Evolutionary conservation across 1,140 invertebrate species (phyloP), one percentile per base, ranked within the genome.

Genomic region (Protaetia brevitarsis): DNA sequence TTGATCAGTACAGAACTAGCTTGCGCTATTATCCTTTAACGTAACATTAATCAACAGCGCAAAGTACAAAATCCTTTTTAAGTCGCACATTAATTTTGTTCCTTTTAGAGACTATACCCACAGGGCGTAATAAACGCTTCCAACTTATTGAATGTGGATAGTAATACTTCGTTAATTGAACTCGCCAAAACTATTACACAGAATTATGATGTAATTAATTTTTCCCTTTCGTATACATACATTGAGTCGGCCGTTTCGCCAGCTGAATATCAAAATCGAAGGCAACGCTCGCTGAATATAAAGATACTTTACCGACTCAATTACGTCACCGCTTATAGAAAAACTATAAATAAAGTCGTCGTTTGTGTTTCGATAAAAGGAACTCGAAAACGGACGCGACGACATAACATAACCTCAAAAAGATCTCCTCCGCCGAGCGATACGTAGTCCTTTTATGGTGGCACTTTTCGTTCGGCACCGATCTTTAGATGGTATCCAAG

Each of bases 331-430:
- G 13, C 13, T 59, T 59, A 59, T 29, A 59, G 29, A 59, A 59
- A 59, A 59, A 59, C 57, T 29, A 59, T 29, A 59, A 59, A 59
- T 29, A 59, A 59, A 6, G n/a, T 34, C 31, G 57, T 23, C 26
- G 16, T 23, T 56, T 56, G 10, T 11, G 51, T 31, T 7, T 59
- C 29, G 29, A 28, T 59, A 29, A 59, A 59, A 59, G 57, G 27
- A 59, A 59, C 30, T 28, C 57, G 16, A 31, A 26, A 28, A 28
- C 29, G 30, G 26, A 59, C 26, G 30, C 11, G 26, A 59, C 27
- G 30, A 59, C 57, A 59, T 59, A 59, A 59, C 57, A 59, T 59
- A 59, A 59, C 29, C 57, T 59, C 57, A 59, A 59, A 59, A 59
- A 31, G 29, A 59, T 59, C 23, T 29, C 27, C n/a, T n/a, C n/a